Evolutionary conservation across 2,113 vertebrate genomes (phyloP).

Genomic region (Platichthys stellatus): DNA sequence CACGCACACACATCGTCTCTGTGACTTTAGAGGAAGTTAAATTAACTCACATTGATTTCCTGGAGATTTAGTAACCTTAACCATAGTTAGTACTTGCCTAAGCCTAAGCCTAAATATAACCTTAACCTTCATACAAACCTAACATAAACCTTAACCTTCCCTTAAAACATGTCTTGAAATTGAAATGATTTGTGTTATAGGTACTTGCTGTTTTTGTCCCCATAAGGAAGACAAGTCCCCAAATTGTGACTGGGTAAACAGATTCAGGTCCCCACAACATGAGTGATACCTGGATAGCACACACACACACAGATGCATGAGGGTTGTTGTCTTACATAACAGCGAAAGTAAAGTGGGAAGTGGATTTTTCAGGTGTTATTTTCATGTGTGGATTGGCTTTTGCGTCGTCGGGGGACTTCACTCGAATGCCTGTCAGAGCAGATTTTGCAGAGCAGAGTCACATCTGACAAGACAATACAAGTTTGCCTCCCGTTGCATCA

Average conservation of each 20-base stretch:
- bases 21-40: too few species aligned
- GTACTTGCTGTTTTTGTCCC: too few species aligned
- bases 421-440: slow-evolving; percentile 36
- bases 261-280: neutral
- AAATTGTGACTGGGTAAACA: too few species aligned
- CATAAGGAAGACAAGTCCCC: too few species aligned
- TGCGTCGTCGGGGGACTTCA: slow-evolving; percentile 9
- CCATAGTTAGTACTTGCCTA: too few species aligned
- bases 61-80: too few species aligned
- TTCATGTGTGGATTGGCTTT: slow-evolving; percentile 24
- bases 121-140: too few species aligned
- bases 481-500: slow-evolving; percentile 72
- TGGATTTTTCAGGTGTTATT: slow-evolving; percentile 53
- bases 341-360: slow-evolving; percentile 33
- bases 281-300: neutral
- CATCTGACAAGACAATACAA: slow-evolving; percentile 36
- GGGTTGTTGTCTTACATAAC: slow-evolving; percentile 44
- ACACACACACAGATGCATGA: neutral
- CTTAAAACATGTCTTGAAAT: too few species aligned
- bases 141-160: too few species aligned
- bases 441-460: slow-evolving; percentile 41
- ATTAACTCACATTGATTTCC: too few species aligned
- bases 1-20: slow-evolving; percentile 14
- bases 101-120: too few species aligned
- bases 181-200: too few species aligned